Evolutionary conservation across 2,797 vertebrate genomes (phyloP).

Genomic region (Hypotaenidia okinawae): DNA sequence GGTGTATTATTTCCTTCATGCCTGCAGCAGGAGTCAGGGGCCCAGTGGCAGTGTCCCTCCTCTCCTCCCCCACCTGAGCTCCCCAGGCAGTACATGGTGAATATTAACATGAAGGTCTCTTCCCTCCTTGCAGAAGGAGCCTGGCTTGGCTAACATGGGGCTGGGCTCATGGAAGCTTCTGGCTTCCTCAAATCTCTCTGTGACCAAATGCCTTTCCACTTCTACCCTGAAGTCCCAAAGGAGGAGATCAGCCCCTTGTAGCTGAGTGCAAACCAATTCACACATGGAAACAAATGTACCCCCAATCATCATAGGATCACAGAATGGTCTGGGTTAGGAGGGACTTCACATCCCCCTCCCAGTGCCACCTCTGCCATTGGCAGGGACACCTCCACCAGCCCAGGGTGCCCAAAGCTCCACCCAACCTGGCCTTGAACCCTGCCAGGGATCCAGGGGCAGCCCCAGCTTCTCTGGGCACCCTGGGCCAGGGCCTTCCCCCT

Average conservation of each 20-base stretch:
- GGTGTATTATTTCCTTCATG: neutral
- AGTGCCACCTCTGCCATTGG: no score
- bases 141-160: neutral
- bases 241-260: neutral
- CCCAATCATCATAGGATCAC: no score
- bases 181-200: neutral
- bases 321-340: no score
- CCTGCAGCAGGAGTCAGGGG: neutral
- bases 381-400: no score
- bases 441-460: no score
- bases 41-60: neutral
- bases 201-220: neutral
- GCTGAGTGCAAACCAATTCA: neutral
- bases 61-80: neutral
- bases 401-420: no score
- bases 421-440: no score
- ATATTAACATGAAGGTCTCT: neutral
- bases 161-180: neutral
- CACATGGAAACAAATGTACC: fast-evolving
- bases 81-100: neutral
- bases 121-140: neutral
- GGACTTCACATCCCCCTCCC: no score
- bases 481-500: no score
- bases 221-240: neutral
- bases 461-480: no score